phyloP scores from a whole-genome alignment of 1,140 invertebrate species.

The Prorops nasuta region DNA sequence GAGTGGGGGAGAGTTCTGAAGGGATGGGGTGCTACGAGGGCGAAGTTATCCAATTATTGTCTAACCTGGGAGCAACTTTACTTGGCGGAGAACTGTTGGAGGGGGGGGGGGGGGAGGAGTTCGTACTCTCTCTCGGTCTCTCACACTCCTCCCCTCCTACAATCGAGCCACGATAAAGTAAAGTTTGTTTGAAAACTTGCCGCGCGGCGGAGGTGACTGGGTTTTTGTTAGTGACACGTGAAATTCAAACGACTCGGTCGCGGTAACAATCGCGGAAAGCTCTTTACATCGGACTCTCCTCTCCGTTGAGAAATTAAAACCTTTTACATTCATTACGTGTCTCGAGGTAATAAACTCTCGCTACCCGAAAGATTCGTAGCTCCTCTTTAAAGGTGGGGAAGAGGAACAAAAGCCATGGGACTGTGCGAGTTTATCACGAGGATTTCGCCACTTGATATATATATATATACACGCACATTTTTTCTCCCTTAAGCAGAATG shows the following conservation, averaged over 20 bases:
- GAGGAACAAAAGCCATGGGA: no score
- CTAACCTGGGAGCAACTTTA: constrained; percentile 57
- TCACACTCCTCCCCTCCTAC: constrained; percentile 28
- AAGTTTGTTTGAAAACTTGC: constrained; percentile 54
- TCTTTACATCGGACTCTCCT: no score
- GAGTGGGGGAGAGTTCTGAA: constrained; percentile 18
- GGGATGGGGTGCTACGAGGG: constrained; percentile 40
- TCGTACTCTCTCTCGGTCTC: constrained; percentile 4
- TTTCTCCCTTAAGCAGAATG: no score
- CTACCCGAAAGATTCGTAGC: no score
- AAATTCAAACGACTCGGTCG: constrained; percentile 38
- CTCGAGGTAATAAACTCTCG: no score
- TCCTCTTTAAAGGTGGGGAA: no score
- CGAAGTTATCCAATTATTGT: constrained; percentile 59
- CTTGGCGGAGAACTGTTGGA: constrained; percentile 35
- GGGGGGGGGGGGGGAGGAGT: constrained; percentile 18
- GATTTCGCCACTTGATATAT: no score
- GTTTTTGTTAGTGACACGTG: constrained; percentile 44
- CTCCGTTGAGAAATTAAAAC: no score
- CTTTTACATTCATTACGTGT: no score
- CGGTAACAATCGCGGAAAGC: background rate
- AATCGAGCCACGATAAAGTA: constrained; percentile 53
- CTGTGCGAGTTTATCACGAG: no score
- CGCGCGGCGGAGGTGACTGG: constrained; percentile 22
- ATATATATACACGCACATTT: no score